Conservation (phyloP, 2,113 vertebrate species). For the Indicator indicator region DNA sequence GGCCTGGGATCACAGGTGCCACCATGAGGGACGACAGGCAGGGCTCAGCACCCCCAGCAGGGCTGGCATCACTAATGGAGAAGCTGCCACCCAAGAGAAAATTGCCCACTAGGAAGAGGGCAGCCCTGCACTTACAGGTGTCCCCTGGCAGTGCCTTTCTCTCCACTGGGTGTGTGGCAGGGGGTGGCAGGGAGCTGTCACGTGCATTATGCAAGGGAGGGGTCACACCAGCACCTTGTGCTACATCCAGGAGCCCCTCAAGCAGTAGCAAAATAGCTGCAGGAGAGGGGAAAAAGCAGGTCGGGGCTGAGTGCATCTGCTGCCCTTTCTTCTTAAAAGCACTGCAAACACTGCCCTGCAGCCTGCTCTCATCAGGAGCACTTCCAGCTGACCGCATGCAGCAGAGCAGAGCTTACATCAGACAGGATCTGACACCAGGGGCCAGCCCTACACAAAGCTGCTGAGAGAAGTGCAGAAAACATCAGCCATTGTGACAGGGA, state of each 20-base stretch:
- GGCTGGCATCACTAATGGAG: background rate
- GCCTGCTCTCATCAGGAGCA: background rate
- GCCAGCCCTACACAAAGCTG: background rate
- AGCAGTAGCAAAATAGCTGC: slow-evolving; percentile 34
- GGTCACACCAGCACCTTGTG: background rate
- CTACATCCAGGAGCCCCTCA: background rate
- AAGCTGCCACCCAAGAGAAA: background rate
- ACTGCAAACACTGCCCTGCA: background rate
- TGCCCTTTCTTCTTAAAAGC: slow-evolving; percentile 54
- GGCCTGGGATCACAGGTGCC: background rate
- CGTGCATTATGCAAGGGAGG: background rate
- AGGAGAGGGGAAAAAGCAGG: background rate
- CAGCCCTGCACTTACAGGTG: background rate
- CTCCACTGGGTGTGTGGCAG: background rate
- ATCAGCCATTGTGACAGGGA: background rate
- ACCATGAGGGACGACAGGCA: background rate
- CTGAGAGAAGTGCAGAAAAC: background rate
- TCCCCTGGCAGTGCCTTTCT: slow-evolving; percentile 23
- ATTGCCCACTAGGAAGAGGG: background rate
- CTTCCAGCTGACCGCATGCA: slow-evolving; percentile 37
- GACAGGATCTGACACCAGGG: background rate
- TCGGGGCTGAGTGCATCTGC: background rate
- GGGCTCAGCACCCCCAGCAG: background rate
- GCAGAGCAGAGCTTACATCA: background rate
- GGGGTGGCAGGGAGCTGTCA: background rate